Evolutionary conservation across 2,797 vertebrate species (phyloP).

Genomic region (Australoheros facetus): DNA sequence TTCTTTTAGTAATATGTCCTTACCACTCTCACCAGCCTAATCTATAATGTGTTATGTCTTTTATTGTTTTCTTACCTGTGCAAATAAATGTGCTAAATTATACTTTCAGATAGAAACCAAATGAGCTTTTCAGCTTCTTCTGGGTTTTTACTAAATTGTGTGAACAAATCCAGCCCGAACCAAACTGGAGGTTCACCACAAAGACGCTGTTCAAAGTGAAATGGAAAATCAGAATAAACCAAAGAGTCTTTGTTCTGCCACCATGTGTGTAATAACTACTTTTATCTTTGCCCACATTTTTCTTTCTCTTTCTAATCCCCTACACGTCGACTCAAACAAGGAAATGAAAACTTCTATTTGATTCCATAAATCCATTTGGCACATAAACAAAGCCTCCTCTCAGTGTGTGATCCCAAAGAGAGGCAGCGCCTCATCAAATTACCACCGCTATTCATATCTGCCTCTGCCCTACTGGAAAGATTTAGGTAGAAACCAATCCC

Average conservation of each 20-base stretch:
- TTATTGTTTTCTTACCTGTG: neutral
- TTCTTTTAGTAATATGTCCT: neutral
- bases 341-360: constrained; percentile 80
- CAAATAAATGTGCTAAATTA: neutral
- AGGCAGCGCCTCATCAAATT: constrained; percentile 78
- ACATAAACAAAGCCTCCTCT: constrained; percentile 80
- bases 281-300: constrained; percentile 73
- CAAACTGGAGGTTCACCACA: constrained; percentile 16
- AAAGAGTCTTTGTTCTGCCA: constrained; percentile 66
- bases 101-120: neutral
- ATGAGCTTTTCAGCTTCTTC: neutral
- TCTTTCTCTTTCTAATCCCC: constrained; percentile 69
- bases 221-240: constrained; percentile 62
- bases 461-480: constrained; percentile 71
- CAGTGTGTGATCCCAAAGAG: constrained; percentile 74
- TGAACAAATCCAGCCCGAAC: constrained; percentile 2
- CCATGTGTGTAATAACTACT: constrained; percentile 66
- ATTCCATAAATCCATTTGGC: constrained; percentile 82
- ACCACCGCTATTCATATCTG: constrained; percentile 77
- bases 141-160: constrained; percentile 4
- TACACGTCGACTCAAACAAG: constrained; percentile 73
- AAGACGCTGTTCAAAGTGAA: constrained; percentile 48
- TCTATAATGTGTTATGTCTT: neutral
- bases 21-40: neutral
- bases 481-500: constrained; percentile 76